A percentile compares a stretch with the other conserved stretches of the same genome.
Evolutionary conservation across 2,797 vertebrate genomes (phyloP).

Genomic region (Meriones psammophilus): DNA sequence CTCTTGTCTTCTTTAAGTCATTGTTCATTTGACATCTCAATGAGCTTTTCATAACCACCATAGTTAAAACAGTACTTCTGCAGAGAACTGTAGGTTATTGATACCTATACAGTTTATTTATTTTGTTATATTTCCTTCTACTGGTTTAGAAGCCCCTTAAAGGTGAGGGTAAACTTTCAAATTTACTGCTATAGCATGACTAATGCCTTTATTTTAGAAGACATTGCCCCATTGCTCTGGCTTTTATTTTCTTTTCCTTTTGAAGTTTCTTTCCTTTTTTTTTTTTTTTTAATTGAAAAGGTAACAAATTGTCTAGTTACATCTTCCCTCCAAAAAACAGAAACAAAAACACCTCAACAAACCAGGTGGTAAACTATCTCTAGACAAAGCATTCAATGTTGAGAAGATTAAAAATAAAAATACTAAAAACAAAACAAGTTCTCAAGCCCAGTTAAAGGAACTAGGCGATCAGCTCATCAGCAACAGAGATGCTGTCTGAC

Average conservation of each 20-base stretch:
- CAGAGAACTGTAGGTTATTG: not conserved
- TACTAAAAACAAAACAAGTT: not conserved
- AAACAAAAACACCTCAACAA: not conserved
- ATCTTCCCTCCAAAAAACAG: slow-evolving; percentile 2
- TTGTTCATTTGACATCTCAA: not conserved
- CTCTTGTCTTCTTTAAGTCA: not conserved
- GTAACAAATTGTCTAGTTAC: slow-evolving; percentile 44
- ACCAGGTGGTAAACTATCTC: slow-evolving; percentile 65
- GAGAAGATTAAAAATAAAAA: slow-evolving; percentile 16
- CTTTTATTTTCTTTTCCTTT: not conserved
- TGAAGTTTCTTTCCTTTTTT: slow-evolving; percentile 47
- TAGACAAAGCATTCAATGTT: slow-evolving; percentile 66
- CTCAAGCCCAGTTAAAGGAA: slow-evolving; percentile 55
- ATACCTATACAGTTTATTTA: not conserved
- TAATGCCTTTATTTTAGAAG: slow-evolving; percentile 1
- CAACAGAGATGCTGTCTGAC: not conserved
- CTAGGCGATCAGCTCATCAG: not conserved
- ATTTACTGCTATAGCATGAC: not conserved
- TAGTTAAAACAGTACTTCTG: not conserved
- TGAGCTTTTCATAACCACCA: not conserved
- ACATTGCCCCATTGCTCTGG: not conserved
- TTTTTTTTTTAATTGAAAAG: not conserved
- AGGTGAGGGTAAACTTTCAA: not conserved
- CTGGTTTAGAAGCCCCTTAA: not conserved
- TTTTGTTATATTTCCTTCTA: not conserved